These are phyloP conservation scores for Hydrocynus forskahlii DNA, from an alignment of 2,797 vertebrate species.

Conservation along the genomic window DNA sequence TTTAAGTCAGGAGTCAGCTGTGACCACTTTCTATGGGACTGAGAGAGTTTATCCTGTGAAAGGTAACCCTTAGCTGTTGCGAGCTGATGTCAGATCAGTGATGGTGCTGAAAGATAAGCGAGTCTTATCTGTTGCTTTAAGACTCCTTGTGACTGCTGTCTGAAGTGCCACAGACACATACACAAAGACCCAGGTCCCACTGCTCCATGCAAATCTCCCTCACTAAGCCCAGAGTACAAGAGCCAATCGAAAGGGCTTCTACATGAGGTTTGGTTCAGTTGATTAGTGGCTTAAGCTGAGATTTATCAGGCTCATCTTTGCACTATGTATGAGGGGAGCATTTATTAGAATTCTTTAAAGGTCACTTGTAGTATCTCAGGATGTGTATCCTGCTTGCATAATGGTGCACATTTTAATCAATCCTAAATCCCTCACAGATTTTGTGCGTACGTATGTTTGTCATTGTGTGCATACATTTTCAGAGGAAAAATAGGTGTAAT, in stretches of 20 bases:
- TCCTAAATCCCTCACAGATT: slow-evolving; percentile 20
- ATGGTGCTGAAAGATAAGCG: slow-evolving; percentile 61
- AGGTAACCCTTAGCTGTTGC: slow-evolving; percentile 51
- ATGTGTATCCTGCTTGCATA: slow-evolving; percentile 32
- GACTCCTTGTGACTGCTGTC: slow-evolving; percentile 54
- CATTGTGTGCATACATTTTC: slow-evolving; percentile 13
- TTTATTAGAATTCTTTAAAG: slow-evolving; percentile 58
- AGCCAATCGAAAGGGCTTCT: slow-evolving; percentile 58
- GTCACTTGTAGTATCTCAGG: slow-evolving; percentile 48
- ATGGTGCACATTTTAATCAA: slow-evolving; percentile 33
- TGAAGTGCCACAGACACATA: slow-evolving; percentile 60
- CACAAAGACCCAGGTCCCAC: slow-evolving; percentile 61
- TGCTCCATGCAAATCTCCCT: slow-evolving; percentile 62
- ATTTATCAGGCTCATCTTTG: slow-evolving; percentile 54
- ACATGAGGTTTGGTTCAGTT: slow-evolving; percentile 38
- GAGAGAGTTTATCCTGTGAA: slow-evolving; percentile 57
- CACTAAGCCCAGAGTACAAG: slow-evolving; percentile 59
- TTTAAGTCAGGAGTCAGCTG: slow-evolving; percentile 42
- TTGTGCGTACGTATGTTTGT: background rate
- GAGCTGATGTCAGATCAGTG: slow-evolving; percentile 59
- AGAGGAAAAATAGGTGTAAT: background rate
- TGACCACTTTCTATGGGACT: slow-evolving; percentile 37
- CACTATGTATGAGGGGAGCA: slow-evolving; percentile 43
- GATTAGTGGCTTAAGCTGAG: slow-evolving; percentile 55
- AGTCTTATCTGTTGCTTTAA: slow-evolving; percentile 60